Conservation (phyloP, 1,140 invertebrate species). For the Gryon sp. region DNA sequence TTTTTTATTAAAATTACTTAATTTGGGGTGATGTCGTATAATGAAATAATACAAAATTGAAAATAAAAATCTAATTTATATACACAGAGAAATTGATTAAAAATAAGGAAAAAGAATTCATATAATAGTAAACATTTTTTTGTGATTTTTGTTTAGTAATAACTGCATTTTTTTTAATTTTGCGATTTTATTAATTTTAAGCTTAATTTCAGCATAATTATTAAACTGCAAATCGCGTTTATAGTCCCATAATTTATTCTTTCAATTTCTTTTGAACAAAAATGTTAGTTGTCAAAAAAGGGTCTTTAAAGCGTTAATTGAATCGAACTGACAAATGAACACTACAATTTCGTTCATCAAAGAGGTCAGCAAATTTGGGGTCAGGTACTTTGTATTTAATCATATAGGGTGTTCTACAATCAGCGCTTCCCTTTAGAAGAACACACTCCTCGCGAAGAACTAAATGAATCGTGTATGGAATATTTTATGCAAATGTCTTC, state of each 20-base stretch:
- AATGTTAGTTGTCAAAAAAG: constrained; percentile 1
- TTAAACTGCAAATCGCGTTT: too few species aligned
- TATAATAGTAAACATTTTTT: too few species aligned
- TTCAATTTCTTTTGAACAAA: not conserved
- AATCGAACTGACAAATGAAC: constrained; percentile 42
- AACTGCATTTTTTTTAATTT: too few species aligned
- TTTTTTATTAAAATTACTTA: too few species aligned
- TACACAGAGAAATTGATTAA: too few species aligned
- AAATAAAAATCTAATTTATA: too few species aligned
- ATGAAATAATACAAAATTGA: too few species aligned
- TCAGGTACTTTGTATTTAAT: constrained; percentile 57
- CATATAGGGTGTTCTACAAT: constrained; percentile 51
- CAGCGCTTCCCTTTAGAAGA: constrained; percentile 30
- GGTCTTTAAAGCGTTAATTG: constrained; percentile 36
- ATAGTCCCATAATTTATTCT: not conserved
- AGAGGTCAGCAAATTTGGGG: constrained; percentile 49
- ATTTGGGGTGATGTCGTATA: too few species aligned
- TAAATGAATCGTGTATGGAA: constrained; percentile 45
- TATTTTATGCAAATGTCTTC: constrained; percentile 36
- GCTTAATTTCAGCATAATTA: too few species aligned
- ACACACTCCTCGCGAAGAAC: constrained; percentile 17
- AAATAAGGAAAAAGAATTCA: too few species aligned
- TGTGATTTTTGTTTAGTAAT: too few species aligned
- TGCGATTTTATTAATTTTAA: too few species aligned
- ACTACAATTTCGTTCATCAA: constrained; percentile 51